Percentiles rank a stretch among this genome's conserved stretches.
Evolutionary conservation across 2,797 vertebrate genomes (phyloP).

Genomic region (Intellagama lesueurii): DNA sequence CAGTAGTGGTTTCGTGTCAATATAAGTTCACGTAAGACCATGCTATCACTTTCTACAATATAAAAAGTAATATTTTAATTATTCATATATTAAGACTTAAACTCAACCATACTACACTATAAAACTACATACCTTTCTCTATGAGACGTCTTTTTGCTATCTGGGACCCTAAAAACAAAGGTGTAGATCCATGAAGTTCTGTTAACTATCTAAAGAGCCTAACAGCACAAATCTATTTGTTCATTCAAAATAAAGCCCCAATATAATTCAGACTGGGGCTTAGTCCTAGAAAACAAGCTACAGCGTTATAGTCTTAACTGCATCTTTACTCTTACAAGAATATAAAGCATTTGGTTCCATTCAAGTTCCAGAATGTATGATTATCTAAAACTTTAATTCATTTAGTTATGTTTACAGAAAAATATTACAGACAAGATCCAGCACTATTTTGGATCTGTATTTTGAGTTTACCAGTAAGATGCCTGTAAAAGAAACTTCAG

Average conservation of each 20-base stretch:
- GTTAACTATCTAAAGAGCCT: slow-evolving; percentile 36
- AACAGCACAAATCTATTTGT: background rate
- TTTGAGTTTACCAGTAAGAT: background rate
- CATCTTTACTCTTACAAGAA: slow-evolving; percentile 21
- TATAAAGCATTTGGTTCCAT: background rate
- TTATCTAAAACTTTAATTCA: background rate
- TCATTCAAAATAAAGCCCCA: background rate
- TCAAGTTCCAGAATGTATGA: background rate
- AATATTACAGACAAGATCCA: background rate
- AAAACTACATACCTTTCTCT: slow-evolving; percentile 54
- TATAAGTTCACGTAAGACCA: background rate
- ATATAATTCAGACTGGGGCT: background rate
- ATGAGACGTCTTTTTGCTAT: slow-evolving; percentile 40
- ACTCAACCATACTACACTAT: background rate
- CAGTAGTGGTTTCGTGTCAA: background rate
- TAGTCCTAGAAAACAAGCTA: background rate
- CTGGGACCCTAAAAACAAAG: slow-evolving; percentile 55
- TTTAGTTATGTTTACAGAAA: background rate
- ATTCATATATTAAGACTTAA: background rate
- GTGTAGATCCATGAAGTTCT: slow-evolving; percentile 39
- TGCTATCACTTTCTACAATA: background rate
- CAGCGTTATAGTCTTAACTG: background rate
- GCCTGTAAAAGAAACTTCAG: background rate
- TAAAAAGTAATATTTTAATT: background rate
- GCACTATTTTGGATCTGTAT: background rate